Base-by-base conservation (phyloP, 2,797 vertebrate species). In the Sebastes itinus region DNA sequence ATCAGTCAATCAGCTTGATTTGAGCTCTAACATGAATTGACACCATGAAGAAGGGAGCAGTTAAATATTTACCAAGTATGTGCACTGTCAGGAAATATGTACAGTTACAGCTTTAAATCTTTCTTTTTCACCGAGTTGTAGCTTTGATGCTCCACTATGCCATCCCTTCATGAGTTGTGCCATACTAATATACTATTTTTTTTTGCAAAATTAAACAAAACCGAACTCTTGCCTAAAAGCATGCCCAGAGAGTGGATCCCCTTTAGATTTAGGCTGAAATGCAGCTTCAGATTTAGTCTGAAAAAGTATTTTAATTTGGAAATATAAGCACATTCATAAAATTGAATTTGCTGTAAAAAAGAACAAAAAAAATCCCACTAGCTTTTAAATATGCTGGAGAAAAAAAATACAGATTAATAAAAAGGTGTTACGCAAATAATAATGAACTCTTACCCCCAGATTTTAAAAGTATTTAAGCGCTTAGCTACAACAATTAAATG, bases 401-500 rank as follows among this genome's bases (percentile, higher is more conserved):
- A 52, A 64, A 52, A 73, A 63, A 28, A 56, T 9, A 38, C 23
- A 46, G 32, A 79, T 71, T 3, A 61, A 72, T 23, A 23, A 71
- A 72, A 75, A 78, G 20, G 56, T 81, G 25, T 72, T 75, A 46
- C 70, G 30, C 60, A 81, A 80, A 75, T 55, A 30, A 78, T 61
- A 27, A 56, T 79, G 69, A 84, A 54, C 35, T 59, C 54, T 80
- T 87, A 59, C 52, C 74, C 75, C 77, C 77, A 75, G 69, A 68
- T 70, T 74, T 80, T 86, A 65, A 78, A 83, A 65, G 38, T 70
- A 78, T 88, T 82, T 75, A 91, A 91, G 91, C 89, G 87, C 92
- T 94, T 94, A 93, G 72, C 86, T 77, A 81, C 61, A 87, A 87
- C 79, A 85, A 85, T 64, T 87, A 20, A 89, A 94, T 85, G 92